phyloP scores from a whole-genome alignment of 2,888 invertebrate species.

The Suillia variegata region DNA sequence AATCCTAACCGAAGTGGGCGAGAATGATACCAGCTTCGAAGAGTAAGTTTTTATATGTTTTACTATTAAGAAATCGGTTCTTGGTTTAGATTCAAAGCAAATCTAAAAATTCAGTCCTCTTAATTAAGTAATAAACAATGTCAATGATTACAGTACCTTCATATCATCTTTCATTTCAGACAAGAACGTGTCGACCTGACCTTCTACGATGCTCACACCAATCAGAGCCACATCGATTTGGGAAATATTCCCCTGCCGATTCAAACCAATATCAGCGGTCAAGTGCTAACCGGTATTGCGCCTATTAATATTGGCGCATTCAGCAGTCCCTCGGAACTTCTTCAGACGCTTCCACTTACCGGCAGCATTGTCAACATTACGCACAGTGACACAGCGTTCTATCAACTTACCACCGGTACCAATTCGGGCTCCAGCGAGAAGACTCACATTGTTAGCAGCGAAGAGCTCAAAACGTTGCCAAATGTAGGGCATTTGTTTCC shows the following conservation, averaged over 20 bases:
- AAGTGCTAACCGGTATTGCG: slow-evolving; percentile 64
- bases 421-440: slow-evolving; percentile 47
- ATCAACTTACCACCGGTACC: slow-evolving; percentile 52
- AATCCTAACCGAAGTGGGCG: slow-evolving; percentile 65
- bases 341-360: slow-evolving; percentile 56
- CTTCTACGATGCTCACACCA: slow-evolving; percentile 63
- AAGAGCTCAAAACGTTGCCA: slow-evolving; percentile 43
- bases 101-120: too few species aligned
- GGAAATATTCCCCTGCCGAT: slow-evolving; percentile 65
- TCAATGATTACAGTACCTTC: background rate
- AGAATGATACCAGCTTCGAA: slow-evolving; percentile 59
- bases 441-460: slow-evolving; percentile 44
- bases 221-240: slow-evolving; percentile 63
- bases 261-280: slow-evolving; percentile 65
- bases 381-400: slow-evolving; percentile 59
- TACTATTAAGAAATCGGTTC: background rate
- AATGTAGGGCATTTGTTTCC: slow-evolving; percentile 47
- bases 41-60: slow-evolving; percentile 30
- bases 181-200: slow-evolving; percentile 65
- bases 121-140: too few species aligned
- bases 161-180: slow-evolving; percentile 39
- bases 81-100: background rate
- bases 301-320: slow-evolving; percentile 62
- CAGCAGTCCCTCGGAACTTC: slow-evolving; percentile 54
- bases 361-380: slow-evolving; percentile 61